phyloP scores from a whole-genome alignment of 2,797 vertebrate genomes.

The Mormyrops boulengeri region DNA sequence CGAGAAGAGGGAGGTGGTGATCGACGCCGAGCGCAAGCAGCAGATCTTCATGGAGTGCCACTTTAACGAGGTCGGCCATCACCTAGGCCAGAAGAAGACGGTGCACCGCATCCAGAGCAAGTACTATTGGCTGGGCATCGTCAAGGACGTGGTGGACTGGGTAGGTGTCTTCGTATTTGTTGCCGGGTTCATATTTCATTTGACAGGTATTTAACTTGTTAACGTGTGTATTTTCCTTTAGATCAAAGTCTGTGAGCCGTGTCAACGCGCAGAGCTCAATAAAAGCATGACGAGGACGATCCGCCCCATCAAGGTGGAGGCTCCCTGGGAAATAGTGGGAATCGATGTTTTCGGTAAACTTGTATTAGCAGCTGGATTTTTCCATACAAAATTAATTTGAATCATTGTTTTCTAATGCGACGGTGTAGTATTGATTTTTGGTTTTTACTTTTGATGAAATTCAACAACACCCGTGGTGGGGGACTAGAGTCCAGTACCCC shows the following conservation, averaged over 20 bases:
- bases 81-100: slow-evolving; percentile 86
- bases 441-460: not conserved
- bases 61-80: slow-evolving; percentile 76
- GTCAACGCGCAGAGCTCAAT: slow-evolving; percentile 74
- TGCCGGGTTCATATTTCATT: not conserved
- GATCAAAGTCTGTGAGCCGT: slow-evolving; percentile 85
- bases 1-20: slow-evolving; percentile 83
- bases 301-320: slow-evolving; percentile 71
- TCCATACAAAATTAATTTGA: not conserved
- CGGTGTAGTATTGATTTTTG: not conserved
- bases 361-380: not conserved
- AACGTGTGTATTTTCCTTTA: slow-evolving; percentile 37
- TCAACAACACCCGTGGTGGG: not conserved
- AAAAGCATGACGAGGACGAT: slow-evolving; percentile 65
- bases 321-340: slow-evolving; percentile 77
- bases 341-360: slow-evolving; percentile 70
- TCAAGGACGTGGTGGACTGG: slow-evolving; percentile 89
- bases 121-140: slow-evolving; percentile 89
- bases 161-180: slow-evolving; percentile 47
- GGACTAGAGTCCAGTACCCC: not conserved
- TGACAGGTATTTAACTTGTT: not conserved
- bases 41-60: slow-evolving; percentile 83
- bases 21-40: slow-evolving; percentile 70
- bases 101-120: slow-evolving; percentile 82
- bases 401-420: not conserved